Base-by-base conservation (phyloP, 2,113 vertebrate genomes). In the Corapipo altera region DNA sequence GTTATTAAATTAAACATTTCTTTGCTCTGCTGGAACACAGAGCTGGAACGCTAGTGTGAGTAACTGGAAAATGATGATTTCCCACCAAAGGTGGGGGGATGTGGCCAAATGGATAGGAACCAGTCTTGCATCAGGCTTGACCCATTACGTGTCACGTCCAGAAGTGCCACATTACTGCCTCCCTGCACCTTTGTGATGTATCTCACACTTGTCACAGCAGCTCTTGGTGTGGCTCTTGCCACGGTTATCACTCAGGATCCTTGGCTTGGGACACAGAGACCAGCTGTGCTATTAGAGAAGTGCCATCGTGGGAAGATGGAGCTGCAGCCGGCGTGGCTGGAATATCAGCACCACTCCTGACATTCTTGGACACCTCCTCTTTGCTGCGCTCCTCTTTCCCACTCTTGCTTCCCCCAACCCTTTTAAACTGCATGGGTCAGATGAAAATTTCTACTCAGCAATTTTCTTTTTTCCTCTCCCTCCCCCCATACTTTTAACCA, bases 281-380 rank as follows among this genome's bases (percentile, higher is more conserved):
- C 91, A 95, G 92, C 81, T 96, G 81, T 82, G 87, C 85, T 81
- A 1, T 43, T 41, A 84, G 65, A 46, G 55, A 96, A 79, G 83
- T 88, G 94, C 83, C 72, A 90, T 55, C 30, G 54, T 95, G 91
- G 89, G 91, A 96, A 94, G 81, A 67, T 21, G 41, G 21, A 73
- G 65, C 67, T 76, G 52, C 59, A 46, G 88, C 80, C 91, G 21
- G 2, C 2, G 20, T 18, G 71, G 37, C 78, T 59, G 57, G 26
- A 67, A 70, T 96, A 92, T n/a, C 39, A 1, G 39, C 86, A 24
- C 91, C 4, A 24, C 74, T 87, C 30, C 43, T 61, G 76, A 12
- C 35, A 12, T 77, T 78, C 49, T 81, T 44, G 48, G 78, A 26
- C 39, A 58, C 67, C 79, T 90, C 54, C 77, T 89, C 32, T 78